These are phyloP conservation scores for Cyclophora punctaria DNA, from an alignment of 2,888 invertebrate genomes.

Conservation along the genomic window DNA sequence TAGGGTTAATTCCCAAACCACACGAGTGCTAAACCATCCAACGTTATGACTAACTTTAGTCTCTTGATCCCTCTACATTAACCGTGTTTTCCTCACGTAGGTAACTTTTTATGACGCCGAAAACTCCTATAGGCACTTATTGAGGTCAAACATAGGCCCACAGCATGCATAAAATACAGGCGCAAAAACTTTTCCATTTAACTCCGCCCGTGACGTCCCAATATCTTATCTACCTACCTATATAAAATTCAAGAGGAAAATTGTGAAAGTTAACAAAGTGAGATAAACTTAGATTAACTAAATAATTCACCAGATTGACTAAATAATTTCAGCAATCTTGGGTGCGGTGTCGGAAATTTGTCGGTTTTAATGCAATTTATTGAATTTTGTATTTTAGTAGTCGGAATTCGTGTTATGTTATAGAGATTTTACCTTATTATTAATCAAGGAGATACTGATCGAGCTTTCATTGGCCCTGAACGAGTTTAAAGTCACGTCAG, in stretches of 20 bases:
- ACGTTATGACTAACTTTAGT: not conserved
- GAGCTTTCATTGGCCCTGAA: no score
- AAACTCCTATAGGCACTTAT: constrained; percentile 23
- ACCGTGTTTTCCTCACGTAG: constrained; percentile 25
- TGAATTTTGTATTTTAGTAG: no score
- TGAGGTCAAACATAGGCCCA: constrained; percentile 39
- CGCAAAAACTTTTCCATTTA: constrained; percentile 64
- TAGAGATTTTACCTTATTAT: no score
- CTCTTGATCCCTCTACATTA: constrained; percentile 14
- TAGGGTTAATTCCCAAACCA: constrained; percentile 1
- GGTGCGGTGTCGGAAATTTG: no score
- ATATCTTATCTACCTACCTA: constrained; percentile 39
- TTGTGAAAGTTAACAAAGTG: constrained; percentile 31
- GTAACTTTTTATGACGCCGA: constrained; percentile 20
- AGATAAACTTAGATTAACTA: constrained; percentile 36
- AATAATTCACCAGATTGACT: constrained; percentile 18
- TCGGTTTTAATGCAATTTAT: no score
- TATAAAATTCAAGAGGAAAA: constrained; percentile 28
- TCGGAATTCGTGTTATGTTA: no score
- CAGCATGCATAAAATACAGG: constrained; percentile 46
- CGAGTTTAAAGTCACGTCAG: no score
- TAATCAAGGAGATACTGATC: no score
- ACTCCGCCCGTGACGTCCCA: constrained; percentile 51
- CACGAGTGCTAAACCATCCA: not conserved
- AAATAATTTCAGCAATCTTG: constrained; percentile 7